Evolutionary conservation across 2,113 vertebrate genomes (phyloP).

Genomic region (Apodemus sylvaticus): DNA sequence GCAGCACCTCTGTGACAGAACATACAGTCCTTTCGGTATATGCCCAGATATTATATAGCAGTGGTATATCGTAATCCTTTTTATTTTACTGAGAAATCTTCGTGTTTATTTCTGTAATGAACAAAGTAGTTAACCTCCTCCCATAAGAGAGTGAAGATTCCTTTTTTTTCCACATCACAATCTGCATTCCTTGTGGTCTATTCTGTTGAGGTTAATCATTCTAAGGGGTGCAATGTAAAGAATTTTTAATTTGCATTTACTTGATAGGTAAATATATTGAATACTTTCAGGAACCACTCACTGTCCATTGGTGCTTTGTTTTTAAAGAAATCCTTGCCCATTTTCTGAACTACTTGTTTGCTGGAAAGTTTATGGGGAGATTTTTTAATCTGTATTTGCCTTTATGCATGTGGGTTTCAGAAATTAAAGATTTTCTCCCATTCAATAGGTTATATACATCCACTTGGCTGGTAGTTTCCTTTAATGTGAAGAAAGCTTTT

Average conservation of each 20-base stretch:
- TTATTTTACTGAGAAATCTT: not conserved
- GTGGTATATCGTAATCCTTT: not conserved
- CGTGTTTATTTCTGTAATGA: not conserved
- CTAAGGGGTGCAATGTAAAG: not conserved
- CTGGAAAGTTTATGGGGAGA: not conserved
- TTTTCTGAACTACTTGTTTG: not conserved
- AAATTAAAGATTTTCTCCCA: not conserved
- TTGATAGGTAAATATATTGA: not conserved
- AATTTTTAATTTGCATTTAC: not conserved
- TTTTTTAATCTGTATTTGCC: not conserved
- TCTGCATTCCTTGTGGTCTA: not conserved
- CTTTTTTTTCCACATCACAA: not conserved
- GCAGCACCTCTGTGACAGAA: not conserved
- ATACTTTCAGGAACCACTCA: not conserved
- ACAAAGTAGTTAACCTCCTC: not conserved
- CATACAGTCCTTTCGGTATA: not conserved
- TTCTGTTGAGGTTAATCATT: not conserved
- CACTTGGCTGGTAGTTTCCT: not conserved
- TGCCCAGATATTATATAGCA: not conserved
- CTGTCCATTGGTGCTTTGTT: not conserved
- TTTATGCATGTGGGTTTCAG: not conserved
- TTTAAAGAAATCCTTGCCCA: not conserved
- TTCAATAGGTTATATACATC: not conserved
- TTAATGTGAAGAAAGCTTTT: not conserved
- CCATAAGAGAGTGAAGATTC: not conserved